Base-by-base conservation (phyloP, 2,113 vertebrate genomes). In the Pelmatolapia mariae region DNA sequence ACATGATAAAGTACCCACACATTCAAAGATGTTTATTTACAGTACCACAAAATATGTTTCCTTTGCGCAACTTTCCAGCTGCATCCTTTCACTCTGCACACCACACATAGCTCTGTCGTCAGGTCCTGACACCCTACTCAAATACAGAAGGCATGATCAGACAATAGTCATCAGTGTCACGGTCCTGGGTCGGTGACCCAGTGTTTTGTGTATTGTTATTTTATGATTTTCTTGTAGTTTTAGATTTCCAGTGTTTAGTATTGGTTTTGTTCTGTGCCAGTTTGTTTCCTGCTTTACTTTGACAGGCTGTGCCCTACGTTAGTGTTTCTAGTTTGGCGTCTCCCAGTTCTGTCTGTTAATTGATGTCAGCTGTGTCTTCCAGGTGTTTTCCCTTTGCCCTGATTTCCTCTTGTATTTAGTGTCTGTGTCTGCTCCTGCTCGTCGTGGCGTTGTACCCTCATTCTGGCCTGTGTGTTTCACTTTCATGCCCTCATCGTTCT, bases 401-500 rank as follows among this genome's bases (percentile, higher is more conserved):
- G 29, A 10, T 19, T 61, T 61, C 57, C 57, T 61, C 29, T 61
- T 33, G 57, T 61, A 33, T 61, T 61, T 61, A 61, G 16, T 3
- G 57, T 19, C 15, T 59, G 8, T 61, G 26, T 31, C 57, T 61
- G 57, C 57, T 33, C 29, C 29, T 61, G 57, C 29, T 61, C 5
- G 16, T 19, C 2, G 10, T 61, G 5, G 57, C 1, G 9, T 1
- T 1, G 0, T 19, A 61, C 57, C 1, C 5, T 1, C 57, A 33
- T 61, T 4, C 57, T 61, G 57, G 29, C 29, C 5, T 31, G 57
- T 18, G 57, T 18, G 29, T 4, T 61, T 33, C 29, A 33, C 29
- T 33, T 61, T 33, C 29, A 19, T 33, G 57, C 2, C 1, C 5
- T 61, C 3, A 4, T 61, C 3, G 3, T 6, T 61, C 2, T 61